phyloP scores from a whole-genome alignment of 2,113 vertebrate species.

The Myodes glareolus region DNA sequence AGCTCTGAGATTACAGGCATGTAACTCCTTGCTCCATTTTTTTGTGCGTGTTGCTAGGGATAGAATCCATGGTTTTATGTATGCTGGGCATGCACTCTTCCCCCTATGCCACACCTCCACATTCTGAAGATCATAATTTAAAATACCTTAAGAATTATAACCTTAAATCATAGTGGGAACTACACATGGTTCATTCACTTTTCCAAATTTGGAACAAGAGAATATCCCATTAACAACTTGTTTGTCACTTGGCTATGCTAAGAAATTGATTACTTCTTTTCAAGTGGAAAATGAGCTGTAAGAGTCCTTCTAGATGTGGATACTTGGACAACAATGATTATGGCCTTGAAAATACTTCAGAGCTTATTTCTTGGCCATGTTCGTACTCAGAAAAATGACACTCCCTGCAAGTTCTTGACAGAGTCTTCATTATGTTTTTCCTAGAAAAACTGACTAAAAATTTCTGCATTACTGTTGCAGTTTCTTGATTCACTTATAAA shows the following conservation, averaged over 20 bases:
- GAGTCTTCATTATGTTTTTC: neutral
- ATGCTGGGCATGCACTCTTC: neutral
- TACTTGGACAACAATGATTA: constrained; percentile 19
- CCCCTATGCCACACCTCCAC: too few relatives aligned
- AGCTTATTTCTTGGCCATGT: neutral
- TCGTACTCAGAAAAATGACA: neutral
- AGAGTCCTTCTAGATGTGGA: neutral
- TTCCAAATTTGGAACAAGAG: neutral
- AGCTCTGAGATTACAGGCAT: neutral
- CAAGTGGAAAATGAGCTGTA: neutral
- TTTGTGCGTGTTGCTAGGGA: neutral
- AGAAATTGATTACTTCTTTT: neutral
- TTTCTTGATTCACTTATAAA: neutral
- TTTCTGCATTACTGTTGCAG: neutral
- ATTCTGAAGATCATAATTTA: neutral
- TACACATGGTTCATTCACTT: neutral
- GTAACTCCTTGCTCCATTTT: neutral
- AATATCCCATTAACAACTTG: neutral
- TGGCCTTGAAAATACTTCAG: neutral
- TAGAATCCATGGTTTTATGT: neutral
- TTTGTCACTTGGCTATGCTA: neutral
- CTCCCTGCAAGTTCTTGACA: neutral
- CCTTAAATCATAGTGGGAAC: neutral
- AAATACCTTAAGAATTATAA: neutral
- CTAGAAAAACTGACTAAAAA: neutral